Evolutionary conservation across 2,113 vertebrate genomes (phyloP), one percentile per base, ranked within the genome.

Genomic region (Elgaria multicarinata): DNA sequence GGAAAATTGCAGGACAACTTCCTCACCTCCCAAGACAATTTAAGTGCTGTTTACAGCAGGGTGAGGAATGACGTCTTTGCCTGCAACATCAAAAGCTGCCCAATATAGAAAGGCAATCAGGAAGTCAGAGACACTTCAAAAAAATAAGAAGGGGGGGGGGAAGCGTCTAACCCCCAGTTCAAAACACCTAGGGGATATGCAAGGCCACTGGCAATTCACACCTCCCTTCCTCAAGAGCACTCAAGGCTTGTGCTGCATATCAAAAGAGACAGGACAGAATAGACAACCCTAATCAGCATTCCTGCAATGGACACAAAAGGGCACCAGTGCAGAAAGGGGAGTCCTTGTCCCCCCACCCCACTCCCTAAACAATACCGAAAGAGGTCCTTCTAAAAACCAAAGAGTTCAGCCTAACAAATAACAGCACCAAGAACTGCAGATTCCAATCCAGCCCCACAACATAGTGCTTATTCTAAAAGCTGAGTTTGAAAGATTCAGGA

Each of bases 1-100:
- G 55, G 58, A 42, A 82, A 53, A 83, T 26, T 39, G 72, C 64
- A 77, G 72, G 64, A 18, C 14, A 7, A 77, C 66, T 82, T 69
- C 90, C 72, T 67, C 83, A 42, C 74, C 82, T 67, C 89, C 46
- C 4, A 78, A 18, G 71, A 84, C 85, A 84, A 93, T 87, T 85
- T 44, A 88, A 80, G 79, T 18, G 31, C 81, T 69, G 42, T 92
- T 92, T 86, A 87, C 91, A 92, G 66, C 77, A 58, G 50, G 28
- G 85, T 91, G 93, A 90, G 39, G 66, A 91, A 81, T 31, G 10
- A 26, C 66, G 53, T n/a, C 80, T 84, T 50, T 33, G 79, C 28
- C 76, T 33, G 7, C 3, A 83, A 92, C 83, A 90, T 94, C 91
- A 94, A 94, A 92, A 84, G 85, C 66, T n/a, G 31, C 90, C 64